phyloP scores from a whole-genome alignment of 2,113 vertebrate genomes.

The Monarcha castaneiventris region DNA sequence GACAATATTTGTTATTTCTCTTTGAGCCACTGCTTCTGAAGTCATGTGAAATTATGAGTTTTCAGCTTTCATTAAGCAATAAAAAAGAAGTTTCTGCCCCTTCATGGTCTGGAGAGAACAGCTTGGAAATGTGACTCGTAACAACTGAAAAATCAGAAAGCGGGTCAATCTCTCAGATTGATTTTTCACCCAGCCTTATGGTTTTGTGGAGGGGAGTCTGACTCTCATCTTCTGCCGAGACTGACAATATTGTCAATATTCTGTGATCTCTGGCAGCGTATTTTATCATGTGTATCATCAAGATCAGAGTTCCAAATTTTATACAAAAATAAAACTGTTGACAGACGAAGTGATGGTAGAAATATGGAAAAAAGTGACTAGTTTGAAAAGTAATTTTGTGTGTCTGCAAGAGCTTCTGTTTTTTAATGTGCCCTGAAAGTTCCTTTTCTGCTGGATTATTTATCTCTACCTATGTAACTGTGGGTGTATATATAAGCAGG shows the following conservation, averaged over 20 bases:
- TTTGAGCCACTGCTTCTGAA: background rate
- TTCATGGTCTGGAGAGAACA: slow-evolving; percentile 16
- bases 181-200: slow-evolving; percentile 31
- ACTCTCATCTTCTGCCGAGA: background rate
- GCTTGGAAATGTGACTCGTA: slow-evolving; percentile 34
- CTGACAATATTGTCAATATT: slow-evolving; percentile 21
- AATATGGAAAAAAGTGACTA: background rate
- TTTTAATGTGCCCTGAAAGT: background rate
- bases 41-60: slow-evolving; percentile 7
- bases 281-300: background rate
- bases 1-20: background rate
- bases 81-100: slow-evolving; percentile 24
- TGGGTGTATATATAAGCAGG: background rate
- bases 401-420: background rate
- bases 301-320: background rate
- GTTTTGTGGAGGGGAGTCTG: background rate
- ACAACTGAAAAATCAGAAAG: slow-evolving; percentile 47
- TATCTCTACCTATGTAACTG: background rate
- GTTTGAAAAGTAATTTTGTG: background rate
- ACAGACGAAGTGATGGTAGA: background rate
- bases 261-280: background rate
- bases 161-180: slow-evolving; percentile 22
- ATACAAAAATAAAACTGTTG: background rate
- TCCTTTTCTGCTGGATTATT: background rate
- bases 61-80: slow-evolving; percentile 49